These are phyloP conservation scores for Serilophus lunatus DNA, from an alignment of 2,113 vertebrate species.

Conservation along the genomic window DNA sequence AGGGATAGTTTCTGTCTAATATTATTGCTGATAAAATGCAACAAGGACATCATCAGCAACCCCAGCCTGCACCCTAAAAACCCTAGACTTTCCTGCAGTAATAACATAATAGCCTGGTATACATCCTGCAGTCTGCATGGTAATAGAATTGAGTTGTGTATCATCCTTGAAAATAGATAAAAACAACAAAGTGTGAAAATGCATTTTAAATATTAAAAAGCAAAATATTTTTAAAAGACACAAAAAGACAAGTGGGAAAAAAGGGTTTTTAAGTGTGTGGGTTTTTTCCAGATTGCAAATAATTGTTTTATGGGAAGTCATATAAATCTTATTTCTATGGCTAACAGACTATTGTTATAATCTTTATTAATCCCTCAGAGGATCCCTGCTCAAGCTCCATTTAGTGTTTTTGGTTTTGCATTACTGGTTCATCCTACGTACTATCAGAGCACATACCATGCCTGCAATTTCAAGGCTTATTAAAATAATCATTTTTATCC, in stretches of 20 bases:
- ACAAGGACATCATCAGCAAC: background rate
- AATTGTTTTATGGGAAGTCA: background rate
- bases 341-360: background rate
- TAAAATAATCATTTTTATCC: conserved; percentile 62
- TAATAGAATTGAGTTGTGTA: background rate
- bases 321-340: conserved; percentile 12
- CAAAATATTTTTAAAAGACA: background rate
- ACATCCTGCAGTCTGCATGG: background rate
- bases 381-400: background rate
- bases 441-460: conserved; percentile 32
- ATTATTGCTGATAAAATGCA: background rate
- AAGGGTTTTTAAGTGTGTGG: background rate
- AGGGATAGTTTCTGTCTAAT: background rate
- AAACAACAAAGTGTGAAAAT: background rate
- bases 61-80: background rate
- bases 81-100: background rate
- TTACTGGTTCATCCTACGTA: background rate
- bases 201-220: conserved; percentile 43
- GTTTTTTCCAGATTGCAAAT: background rate
- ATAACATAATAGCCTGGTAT: background rate
- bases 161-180: background rate
- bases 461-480: conserved; percentile 18
- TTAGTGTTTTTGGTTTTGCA: conserved; percentile 49
- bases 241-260: background rate
- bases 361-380: conserved; percentile 29